These are phyloP conservation scores for Pogonognathellus flavescens DNA, from an alignment of 1,140 invertebrate species.

Conservation along the genomic window DNA sequence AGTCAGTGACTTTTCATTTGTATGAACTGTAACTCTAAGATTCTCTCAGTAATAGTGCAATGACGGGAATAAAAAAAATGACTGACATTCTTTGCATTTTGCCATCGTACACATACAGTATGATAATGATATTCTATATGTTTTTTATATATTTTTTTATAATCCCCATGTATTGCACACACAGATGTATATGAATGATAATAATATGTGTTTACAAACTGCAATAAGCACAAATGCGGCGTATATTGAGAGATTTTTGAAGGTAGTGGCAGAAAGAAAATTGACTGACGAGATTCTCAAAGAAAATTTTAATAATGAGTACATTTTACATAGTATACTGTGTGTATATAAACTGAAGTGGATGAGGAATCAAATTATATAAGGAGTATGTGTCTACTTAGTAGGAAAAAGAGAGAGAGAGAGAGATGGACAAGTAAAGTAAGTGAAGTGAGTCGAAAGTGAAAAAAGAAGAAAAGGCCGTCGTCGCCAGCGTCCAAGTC, in stretches of 20 bases:
- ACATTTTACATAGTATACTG: not conserved
- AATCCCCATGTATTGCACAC: not conserved
- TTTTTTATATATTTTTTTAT: not conserved
- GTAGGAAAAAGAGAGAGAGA: not conserved
- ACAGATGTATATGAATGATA: not conserved
- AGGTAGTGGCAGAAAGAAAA: not conserved
- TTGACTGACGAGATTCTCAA: not conserved
- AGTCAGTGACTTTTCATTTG: too few relatives aligned
- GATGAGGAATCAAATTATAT: not conserved
- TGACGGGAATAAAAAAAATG: not conserved
- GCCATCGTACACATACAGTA: too few relatives aligned
- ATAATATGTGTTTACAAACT: not conserved
- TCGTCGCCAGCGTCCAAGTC: constrained; percentile 34
- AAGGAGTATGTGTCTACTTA: not conserved
- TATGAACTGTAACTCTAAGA: too few relatives aligned
- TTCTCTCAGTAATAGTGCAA: too few relatives aligned
- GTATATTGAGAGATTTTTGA: too few relatives aligned
- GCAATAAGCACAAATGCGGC: too few relatives aligned
- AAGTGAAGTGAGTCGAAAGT: constrained; percentile 23
- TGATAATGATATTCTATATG: too few relatives aligned
- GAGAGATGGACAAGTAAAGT: not conserved
- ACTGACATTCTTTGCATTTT: not conserved
- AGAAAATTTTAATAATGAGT: not conserved
- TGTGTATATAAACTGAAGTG: not conserved
- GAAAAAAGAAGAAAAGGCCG: constrained; percentile 25